A percentile compares a stretch with the other conserved stretches of the same genome.
These are phyloP conservation scores for Trachelus troglodyta DNA, from an alignment of 2,888 invertebrate genomes.

Conservation along the genomic window DNA sequence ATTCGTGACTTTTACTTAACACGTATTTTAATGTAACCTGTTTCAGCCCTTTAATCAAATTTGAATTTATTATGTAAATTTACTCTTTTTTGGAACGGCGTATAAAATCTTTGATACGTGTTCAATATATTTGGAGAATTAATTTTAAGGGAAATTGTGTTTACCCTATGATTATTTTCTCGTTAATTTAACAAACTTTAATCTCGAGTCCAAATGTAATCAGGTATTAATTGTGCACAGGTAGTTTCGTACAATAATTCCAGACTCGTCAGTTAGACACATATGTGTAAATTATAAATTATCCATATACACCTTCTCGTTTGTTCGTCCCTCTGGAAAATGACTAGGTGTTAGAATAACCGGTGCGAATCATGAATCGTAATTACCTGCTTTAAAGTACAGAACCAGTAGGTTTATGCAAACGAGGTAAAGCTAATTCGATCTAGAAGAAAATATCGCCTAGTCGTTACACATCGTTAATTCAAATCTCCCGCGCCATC, in stretches of 20 bases:
- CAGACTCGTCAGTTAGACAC: not conserved
- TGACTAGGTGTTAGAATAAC: conserved; percentile 28
- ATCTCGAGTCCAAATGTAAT: not conserved
- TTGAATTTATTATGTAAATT: not conserved
- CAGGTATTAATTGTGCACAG: not conserved
- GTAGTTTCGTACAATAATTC: not conserved
- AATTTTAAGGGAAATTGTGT: not conserved
- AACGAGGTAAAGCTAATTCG: not conserved
- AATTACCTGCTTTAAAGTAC: conserved; percentile 47
- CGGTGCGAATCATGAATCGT: conserved; percentile 52
- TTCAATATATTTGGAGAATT: not conserved
- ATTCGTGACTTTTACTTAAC: not conserved
- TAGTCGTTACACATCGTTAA: not conserved
- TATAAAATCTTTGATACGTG: not conserved
- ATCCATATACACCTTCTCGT: conserved; percentile 35
- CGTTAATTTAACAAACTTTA: not conserved
- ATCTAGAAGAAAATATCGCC: not conserved
- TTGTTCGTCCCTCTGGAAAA: conserved; percentile 50
- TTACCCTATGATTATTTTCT: not conserved
- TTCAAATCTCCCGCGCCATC: not conserved
- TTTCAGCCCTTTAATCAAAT: not conserved
- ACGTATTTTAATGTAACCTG: not conserved
- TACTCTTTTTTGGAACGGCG: not conserved
- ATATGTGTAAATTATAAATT: conserved; percentile 46
- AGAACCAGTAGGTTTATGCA: not conserved